Conservation (phyloP, 2,888 invertebrate genomes). For the Leucoptera coffeella region DNA sequence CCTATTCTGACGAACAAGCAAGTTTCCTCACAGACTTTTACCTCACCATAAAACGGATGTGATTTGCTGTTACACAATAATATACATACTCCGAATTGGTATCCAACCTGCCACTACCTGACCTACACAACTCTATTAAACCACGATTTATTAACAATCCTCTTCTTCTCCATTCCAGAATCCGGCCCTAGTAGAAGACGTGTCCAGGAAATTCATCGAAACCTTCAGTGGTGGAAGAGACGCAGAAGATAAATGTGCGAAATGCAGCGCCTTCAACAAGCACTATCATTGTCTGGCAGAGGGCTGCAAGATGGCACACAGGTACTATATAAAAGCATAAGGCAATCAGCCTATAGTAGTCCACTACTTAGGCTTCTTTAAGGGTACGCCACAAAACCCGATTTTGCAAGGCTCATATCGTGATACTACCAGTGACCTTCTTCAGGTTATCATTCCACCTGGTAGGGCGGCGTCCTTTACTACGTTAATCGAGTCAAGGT, state of each 20-base stretch:
- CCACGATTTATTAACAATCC: constrained; percentile 11
- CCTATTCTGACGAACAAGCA: no score
- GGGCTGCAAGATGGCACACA: constrained; percentile 66
- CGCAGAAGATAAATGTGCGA: constrained; percentile 47
- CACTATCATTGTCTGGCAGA: constrained; percentile 84
- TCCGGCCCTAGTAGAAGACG: constrained; percentile 54
- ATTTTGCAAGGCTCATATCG: no score
- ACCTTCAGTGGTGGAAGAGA: constrained; percentile 42
- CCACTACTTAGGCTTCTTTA: no score
- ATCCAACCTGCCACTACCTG: no score
- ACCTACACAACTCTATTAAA: not conserved
- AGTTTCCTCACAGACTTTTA: no score
- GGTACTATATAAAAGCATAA: no score
- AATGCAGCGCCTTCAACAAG: constrained; percentile 63
- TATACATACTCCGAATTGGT: constrained; percentile 9
- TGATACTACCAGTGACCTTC: no score
- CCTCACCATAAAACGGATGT: constrained; percentile 6
- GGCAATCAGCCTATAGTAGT: no score
- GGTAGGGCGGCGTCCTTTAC: no score
- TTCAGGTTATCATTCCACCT: no score
- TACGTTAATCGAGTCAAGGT: no score
- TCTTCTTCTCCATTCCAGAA: constrained; percentile 20
- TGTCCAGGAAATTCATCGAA: constrained; percentile 44
- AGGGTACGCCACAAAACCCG: no score
- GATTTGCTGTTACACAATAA: not conserved